Base-by-base conservation (phyloP, 2,888 invertebrate species). In the Atherix ibis region DNA sequence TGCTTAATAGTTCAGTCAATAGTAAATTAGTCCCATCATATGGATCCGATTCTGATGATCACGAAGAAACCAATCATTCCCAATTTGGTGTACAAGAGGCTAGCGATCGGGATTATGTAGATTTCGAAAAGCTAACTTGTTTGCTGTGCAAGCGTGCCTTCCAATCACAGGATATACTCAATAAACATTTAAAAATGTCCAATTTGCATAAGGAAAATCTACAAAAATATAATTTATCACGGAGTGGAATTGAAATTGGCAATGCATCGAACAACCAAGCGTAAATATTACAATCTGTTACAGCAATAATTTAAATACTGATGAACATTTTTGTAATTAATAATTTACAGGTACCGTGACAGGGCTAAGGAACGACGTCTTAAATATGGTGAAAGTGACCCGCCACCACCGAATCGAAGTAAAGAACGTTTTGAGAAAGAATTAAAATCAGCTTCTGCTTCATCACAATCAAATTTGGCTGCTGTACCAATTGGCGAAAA, bases 81-180 rank as follows among this genome's bases (percentile, higher is more conserved):
- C 40, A 43, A 6, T 35, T 40, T 9, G 39, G 14, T n/a, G 64
- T 60, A 43, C 56, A 59, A 28, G 77, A 76, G 39, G 59, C 65
- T 6, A 83, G 79, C 25, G 79, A 75, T 53, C 71, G 77, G 49
- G 79, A 84, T 35, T 76, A 76, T 31, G 72, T 88, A 4, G 95
- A 97, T 60, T 88, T 84, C 73, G 66, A 67, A 2, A 94, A 89
- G 56, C 62, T 94, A 29, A 88, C 92, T 0, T 98, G 98, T 53
- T 65, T 95, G 15, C 66, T 98, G 9, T 98, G 98, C 56, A 95
- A 95, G 58, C 67, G 98, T 32, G 88, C 89, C 53, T 92, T 98
- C 56, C 82, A 85, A 2, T 87, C 82, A 13, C 70, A 74, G 31
- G 97, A 97, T 38, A 83, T 84, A 2, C 65, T 98, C 10, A 70